phyloP scores from a whole-genome alignment of 2,113 vertebrate genomes.

The Myxocyprinus asiaticus region DNA sequence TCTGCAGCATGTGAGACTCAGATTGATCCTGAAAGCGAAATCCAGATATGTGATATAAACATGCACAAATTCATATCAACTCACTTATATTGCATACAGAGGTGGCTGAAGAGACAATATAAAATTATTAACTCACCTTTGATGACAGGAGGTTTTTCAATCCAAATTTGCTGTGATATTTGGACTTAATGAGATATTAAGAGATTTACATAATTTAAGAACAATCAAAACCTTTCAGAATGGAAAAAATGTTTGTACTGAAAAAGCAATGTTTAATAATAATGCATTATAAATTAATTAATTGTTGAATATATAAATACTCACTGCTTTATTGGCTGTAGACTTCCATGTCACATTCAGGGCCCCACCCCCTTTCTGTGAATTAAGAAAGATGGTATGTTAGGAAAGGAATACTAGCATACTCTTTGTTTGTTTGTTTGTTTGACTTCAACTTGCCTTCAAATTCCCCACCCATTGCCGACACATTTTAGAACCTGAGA shows the following conservation, averaged over 20 bases:
- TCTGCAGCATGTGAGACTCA: slow-evolving; percentile 61
- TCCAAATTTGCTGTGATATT: slow-evolving; percentile 73
- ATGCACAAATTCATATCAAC: slow-evolving; percentile 24
- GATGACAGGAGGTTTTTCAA: slow-evolving; percentile 77
- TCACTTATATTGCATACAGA: slow-evolving; percentile 38
- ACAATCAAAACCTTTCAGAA: too few relatives aligned
- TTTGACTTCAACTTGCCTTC: too few relatives aligned
- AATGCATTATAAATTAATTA: neutral
- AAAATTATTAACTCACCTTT: slow-evolving; percentile 70
- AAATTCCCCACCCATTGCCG: too few relatives aligned
- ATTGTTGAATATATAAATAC: slow-evolving; percentile 19
- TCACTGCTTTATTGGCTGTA: slow-evolving; percentile 81
- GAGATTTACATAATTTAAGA: too few relatives aligned
- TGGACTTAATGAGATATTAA: slow-evolving; percentile 60
- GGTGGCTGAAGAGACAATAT: neutral
- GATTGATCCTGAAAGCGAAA: slow-evolving; percentile 55
- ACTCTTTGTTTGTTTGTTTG: too few relatives aligned
- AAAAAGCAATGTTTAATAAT: too few relatives aligned
- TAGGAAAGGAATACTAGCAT: neutral
- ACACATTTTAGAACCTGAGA: too few relatives aligned
- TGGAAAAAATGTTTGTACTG: too few relatives aligned
- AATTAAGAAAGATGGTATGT: slow-evolving; percentile 33
- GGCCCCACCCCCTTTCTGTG: slow-evolving; percentile 86
- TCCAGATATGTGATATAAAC: neutral
- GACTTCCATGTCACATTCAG: slow-evolving; percentile 83